Percentiles rank a stretch among this genome's conserved stretches.
Conservation (phyloP, 2,113 vertebrate genomes). For the Solenodon paradoxus region DNA sequence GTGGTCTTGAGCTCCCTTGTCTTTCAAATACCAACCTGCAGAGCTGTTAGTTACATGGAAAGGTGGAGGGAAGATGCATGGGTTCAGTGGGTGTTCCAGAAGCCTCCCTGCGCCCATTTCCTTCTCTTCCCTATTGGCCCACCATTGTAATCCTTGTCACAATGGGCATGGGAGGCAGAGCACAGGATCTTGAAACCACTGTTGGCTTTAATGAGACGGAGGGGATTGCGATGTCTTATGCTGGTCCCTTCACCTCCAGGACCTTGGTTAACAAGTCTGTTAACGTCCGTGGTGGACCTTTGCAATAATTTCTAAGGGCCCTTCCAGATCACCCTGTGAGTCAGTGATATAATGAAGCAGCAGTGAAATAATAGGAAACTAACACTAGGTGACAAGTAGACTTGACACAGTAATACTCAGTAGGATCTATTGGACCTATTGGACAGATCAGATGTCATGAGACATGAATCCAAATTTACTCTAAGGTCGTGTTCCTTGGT, state of each 20-base stretch:
- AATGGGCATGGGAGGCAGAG: background rate
- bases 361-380: background rate
- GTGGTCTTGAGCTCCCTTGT: background rate
- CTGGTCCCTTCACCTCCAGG: background rate
- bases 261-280: background rate
- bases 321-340: conserved; percentile 3
- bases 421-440: background rate
- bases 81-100: background rate
- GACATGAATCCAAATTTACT: background rate
- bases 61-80: rapidly evolving
- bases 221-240: background rate
- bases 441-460: background rate
- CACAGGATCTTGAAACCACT: background rate
- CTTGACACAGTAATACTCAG: rapidly evolving
- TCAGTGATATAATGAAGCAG: background rate
- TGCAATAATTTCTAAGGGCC: background rate
- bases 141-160: background rate
- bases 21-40: background rate
- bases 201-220: background rate
- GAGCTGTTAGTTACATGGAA: background rate
- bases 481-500: background rate
- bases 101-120: background rate
- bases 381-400: background rate
- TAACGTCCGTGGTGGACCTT: background rate
- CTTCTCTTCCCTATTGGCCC: background rate